Percentiles rank a stretch among this genome's conserved stretches.
phyloP scores from a whole-genome alignment of 2,888 invertebrate species.

The Crossocerus cetratus region DNA sequence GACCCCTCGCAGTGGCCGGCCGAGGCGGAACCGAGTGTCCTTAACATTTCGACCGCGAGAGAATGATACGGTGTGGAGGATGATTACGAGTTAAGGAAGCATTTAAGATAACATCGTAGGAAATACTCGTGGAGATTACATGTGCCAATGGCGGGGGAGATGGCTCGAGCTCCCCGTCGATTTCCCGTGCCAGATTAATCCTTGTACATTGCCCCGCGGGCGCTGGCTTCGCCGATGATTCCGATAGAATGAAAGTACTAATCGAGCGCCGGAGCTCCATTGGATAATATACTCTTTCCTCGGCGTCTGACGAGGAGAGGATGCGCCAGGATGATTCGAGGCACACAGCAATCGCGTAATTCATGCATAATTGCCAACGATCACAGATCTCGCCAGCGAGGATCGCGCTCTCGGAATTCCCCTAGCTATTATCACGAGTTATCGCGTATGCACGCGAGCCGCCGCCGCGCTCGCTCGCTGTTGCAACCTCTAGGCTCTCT shows the following conservation, averaged over 20 bases:
- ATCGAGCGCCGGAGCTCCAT: not conserved
- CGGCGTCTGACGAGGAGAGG: not conserved
- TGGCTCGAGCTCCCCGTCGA: too few relatives aligned
- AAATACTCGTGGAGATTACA: too few relatives aligned
- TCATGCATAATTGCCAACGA: constrained; percentile 40
- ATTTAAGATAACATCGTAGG: too few relatives aligned
- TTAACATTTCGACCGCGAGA: not conserved
- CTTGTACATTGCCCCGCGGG: too few relatives aligned
- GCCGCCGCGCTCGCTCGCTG: not conserved
- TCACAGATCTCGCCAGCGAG: constrained; percentile 11
- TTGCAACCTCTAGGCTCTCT: not conserved
- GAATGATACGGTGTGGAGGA: constrained; percentile 11
- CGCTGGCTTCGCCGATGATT: too few relatives aligned
- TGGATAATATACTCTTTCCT: not conserved
- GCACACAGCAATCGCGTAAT: constrained; percentile 27
- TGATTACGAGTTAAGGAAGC: constrained; percentile 14
- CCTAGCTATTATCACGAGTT: constrained; percentile 34
- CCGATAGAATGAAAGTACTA: not conserved
- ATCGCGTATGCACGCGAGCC: constrained; percentile 13
- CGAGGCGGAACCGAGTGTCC: not conserved
- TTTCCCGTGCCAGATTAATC: too few relatives aligned
- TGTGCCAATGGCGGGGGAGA: too few relatives aligned
- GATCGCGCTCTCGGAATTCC: constrained; percentile 31
- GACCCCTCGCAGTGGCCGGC: too few relatives aligned
- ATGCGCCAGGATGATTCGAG: not conserved